A percentile compares a stretch with the other conserved stretches of the same genome.
These are phyloP conservation scores for Acanthopagrus latus DNA, from an alignment of 2,797 vertebrate species.

Conservation along the genomic window DNA sequence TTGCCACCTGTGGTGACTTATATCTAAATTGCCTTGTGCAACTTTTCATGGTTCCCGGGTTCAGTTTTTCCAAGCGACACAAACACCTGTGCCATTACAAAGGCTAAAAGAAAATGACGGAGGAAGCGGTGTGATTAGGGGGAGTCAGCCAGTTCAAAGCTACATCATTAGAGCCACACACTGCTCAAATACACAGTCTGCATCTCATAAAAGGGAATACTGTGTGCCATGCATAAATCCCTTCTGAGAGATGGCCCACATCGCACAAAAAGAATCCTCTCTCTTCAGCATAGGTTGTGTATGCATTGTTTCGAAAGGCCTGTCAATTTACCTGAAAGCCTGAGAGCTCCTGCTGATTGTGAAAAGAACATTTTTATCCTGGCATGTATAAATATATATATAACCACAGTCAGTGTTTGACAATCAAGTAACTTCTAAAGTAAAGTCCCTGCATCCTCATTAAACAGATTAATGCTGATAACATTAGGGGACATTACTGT, in stretches of 20 bases:
- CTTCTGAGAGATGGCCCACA: not conserved
- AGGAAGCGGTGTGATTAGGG: constrained; percentile 43
- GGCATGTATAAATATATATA: not conserved
- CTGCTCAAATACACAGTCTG: constrained; percentile 29
- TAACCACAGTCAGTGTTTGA: constrained; percentile 13
- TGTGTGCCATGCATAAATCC: constrained; percentile 32
- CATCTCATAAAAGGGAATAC: constrained; percentile 42
- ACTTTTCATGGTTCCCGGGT: too few relatives aligned
- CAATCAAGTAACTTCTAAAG: constrained; percentile 3
- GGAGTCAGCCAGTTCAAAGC: constrained; percentile 56
- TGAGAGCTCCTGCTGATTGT: constrained; percentile 24
- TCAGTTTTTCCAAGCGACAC: constrained; percentile 1
- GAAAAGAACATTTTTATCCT: not conserved
- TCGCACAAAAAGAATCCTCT: constrained; percentile 11
- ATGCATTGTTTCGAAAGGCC: constrained; percentile 36
- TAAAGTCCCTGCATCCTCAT: constrained; percentile 26
- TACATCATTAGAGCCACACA: constrained; percentile 46
- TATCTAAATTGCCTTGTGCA: constrained; percentile 21
- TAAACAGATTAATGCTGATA: constrained; percentile 22
- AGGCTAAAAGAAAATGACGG: constrained; percentile 37
- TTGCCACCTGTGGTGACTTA: constrained; percentile 22
- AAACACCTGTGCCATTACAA: constrained; percentile 47
- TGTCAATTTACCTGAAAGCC: constrained; percentile 17
- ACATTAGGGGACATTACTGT: constrained; percentile 8
- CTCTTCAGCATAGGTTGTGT: not conserved